Conservation (phyloP, 1,140 invertebrate species). For the Globodera ellingtonae region DNA sequence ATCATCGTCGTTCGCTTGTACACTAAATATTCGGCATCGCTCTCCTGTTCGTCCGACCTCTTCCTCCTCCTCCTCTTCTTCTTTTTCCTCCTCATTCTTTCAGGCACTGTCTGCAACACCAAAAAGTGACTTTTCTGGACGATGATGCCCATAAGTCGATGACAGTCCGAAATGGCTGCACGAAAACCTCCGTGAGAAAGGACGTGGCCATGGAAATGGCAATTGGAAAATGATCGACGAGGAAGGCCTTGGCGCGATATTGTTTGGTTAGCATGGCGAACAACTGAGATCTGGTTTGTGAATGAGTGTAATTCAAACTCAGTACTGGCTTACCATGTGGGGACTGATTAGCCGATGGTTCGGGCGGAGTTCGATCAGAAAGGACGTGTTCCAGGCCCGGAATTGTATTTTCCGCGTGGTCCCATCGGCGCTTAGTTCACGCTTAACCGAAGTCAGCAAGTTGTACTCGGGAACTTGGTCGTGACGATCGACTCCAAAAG, state of each 20-base stretch:
- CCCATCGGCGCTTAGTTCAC: slow-evolving; percentile 21
- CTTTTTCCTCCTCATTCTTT: slow-evolving; percentile 27
- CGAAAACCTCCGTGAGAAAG: slow-evolving; percentile 50
- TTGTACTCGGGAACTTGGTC: slow-evolving; percentile 53
- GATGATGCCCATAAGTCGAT: slow-evolving; percentile 55
- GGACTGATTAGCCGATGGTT: slow-evolving; percentile 58
- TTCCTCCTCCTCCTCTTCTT: slow-evolving; percentile 9
- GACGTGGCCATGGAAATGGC: slow-evolving; percentile 59
- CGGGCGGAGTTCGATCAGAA: slow-evolving; percentile 52
- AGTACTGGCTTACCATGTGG: slow-evolving; percentile 48
- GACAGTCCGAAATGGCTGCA: slow-evolving; percentile 62
- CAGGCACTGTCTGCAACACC: slow-evolving; percentile 61
- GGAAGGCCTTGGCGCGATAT: slow-evolving; percentile 41
- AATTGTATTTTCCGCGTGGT: slow-evolving; percentile 46
- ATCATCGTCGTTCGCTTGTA: not conserved
- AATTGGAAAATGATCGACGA: slow-evolving; percentile 31
- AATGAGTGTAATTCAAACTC: slow-evolving; percentile 9
- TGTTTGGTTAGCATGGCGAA: slow-evolving; percentile 49
- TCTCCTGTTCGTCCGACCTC: not conserved
- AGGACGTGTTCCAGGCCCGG: slow-evolving; percentile 56
- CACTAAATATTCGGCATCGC: slow-evolving; percentile 15
- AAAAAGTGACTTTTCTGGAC: slow-evolving; percentile 62
- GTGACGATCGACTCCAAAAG: slow-evolving; percentile 19
- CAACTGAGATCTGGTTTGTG: slow-evolving; percentile 44
- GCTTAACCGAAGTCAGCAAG: slow-evolving; percentile 43